Evolutionary conservation across 2,888 invertebrate species (phyloP).

Genomic region (Heliconius erato): DNA sequence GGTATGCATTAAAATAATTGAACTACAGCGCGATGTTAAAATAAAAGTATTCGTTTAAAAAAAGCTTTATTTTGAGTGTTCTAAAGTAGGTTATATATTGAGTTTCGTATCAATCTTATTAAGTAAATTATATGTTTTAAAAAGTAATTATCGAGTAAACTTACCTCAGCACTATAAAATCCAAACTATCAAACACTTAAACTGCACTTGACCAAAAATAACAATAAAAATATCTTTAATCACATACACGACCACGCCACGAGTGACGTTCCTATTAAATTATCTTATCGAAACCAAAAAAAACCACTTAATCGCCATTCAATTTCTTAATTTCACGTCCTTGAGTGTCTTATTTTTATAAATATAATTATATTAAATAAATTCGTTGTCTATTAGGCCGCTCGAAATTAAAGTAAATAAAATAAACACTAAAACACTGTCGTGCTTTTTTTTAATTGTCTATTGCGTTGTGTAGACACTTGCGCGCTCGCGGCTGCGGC

Average conservation of each 20-base stretch:
- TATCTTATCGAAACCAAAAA: slow-evolving; percentile 73
- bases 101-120: not conserved
- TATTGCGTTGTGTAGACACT: slow-evolving; percentile 58
- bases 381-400: slow-evolving; percentile 58
- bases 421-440: slow-evolving; percentile 49
- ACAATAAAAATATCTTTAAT: slow-evolving; percentile 56
- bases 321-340: slow-evolving; percentile 64
- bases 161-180: slow-evolving; percentile 75
- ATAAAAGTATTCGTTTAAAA: not conserved
- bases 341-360: slow-evolving; percentile 54
- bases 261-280: slow-evolving; percentile 60
- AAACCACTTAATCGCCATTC: slow-evolving; percentile 61
- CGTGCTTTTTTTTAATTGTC: slow-evolving; percentile 51
- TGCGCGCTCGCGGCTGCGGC: slow-evolving; percentile 65
- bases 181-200: slow-evolving; percentile 63
- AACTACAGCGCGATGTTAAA: slow-evolving; percentile 4
- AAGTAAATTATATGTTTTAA: not conserved
- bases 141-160: slow-evolving; percentile 51
- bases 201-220: slow-evolving; percentile 52
- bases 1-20: slow-evolving; percentile 25
- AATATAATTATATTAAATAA: slow-evolving; percentile 23
- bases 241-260: slow-evolving; percentile 75
- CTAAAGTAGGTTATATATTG: not conserved
- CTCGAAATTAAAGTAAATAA: slow-evolving; percentile 47
- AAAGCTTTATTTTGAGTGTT: slow-evolving; percentile 13